These are phyloP conservation scores for Aromia moschata DNA, from an alignment of 2,888 invertebrate genomes.

Conservation along the genomic window DNA sequence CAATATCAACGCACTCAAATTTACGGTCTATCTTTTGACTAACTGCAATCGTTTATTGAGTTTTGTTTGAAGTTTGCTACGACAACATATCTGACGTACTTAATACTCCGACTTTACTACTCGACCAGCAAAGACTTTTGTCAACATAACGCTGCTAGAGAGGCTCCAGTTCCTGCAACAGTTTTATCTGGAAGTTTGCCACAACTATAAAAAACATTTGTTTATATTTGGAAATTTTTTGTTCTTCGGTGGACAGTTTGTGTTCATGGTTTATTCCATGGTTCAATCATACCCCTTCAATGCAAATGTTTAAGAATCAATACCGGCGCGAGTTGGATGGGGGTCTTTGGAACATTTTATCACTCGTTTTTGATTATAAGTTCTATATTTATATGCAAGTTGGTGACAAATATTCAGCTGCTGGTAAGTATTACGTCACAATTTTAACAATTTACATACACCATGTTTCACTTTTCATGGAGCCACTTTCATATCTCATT, in stretches of 20 bases:
- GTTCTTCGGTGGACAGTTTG: slow-evolving; percentile 18
- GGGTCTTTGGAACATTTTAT: slow-evolving; percentile 11
- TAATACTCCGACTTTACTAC: not conserved
- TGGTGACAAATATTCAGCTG: not conserved
- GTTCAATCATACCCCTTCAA: slow-evolving; percentile 9
- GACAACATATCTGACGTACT: not conserved
- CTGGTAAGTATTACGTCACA: slow-evolving; percentile 16
- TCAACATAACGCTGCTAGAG: not conserved
- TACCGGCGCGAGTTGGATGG: not conserved
- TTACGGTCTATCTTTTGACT: slow-evolving; percentile 4
- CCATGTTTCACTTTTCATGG: no score
- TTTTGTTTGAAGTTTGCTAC: slow-evolving; percentile 9
- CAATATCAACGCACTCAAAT: slow-evolving; percentile 19
- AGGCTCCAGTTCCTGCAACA: slow-evolving; percentile 16
- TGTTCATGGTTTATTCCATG: slow-evolving; percentile 13
- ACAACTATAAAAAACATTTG: slow-evolving; percentile 20
- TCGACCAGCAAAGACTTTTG: not conserved
- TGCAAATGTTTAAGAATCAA: not conserved
- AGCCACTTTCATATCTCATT: no score
- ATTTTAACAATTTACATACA: no score
- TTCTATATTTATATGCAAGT: not conserved
- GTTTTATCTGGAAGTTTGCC: slow-evolving; percentile 15
- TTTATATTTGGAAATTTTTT: slow-evolving; percentile 17
- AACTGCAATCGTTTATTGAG: slow-evolving; percentile 13
- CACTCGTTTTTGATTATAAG: not conserved